Percentiles rank a stretch among this genome's conserved stretches.
Conservation (phyloP, 2,888 invertebrate species). For the Diarsia brunnea region DNA sequence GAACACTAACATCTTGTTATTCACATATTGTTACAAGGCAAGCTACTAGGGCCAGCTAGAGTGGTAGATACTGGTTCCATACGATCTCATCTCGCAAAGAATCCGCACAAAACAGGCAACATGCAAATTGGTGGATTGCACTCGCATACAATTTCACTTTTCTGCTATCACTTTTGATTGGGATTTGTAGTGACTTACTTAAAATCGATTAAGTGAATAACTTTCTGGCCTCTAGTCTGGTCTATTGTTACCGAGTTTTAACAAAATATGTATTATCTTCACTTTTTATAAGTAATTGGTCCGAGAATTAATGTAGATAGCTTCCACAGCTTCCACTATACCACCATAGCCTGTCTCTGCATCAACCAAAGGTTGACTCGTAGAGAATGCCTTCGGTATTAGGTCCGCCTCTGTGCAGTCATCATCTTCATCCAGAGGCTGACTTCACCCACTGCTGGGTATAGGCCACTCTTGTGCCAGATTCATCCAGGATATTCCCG, state of each 20-base stretch:
- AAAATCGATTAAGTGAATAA: neutral
- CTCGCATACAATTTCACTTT: constrained; percentile 44
- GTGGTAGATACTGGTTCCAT: neutral
- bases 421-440: no score
- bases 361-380: neutral
- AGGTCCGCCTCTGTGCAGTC: no score
- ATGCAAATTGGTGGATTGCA: constrained; percentile 45
- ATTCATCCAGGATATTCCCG: no score
- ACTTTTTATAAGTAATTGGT: neutral
- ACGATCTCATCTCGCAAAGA: constrained; percentile 27
- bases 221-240: neutral
- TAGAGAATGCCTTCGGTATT: neutral
- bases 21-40: constrained; percentile 44
- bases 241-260: neutral
- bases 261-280: neutral
- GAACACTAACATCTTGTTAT: constrained; percentile 38
- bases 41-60: constrained; percentile 5
- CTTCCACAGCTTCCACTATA: no score
- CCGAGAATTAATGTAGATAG: neutral
- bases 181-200: neutral
- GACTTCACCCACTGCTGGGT: no score
- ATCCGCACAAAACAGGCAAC: constrained; percentile 43
- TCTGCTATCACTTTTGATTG: constrained; percentile 40
- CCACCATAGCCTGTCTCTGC: neutral
- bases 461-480: no score